Evolutionary conservation across 2,888 invertebrate genomes (phyloP).

Genomic region (Falcaria lacertinaria): DNA sequence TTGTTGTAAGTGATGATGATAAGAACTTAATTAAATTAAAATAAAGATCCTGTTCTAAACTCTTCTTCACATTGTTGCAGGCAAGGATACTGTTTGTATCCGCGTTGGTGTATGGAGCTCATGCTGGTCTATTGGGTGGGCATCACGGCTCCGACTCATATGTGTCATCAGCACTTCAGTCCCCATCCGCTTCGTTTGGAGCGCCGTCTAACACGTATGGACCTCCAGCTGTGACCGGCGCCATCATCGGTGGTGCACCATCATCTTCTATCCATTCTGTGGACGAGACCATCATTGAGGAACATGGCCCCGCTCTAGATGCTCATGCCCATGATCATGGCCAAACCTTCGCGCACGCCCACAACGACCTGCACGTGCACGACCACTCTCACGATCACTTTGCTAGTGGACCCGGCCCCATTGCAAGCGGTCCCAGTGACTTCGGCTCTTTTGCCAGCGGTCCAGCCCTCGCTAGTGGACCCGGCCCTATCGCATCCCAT

Average conservation of each 20-base stretch:
- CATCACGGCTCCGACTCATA: slow-evolving; percentile 54
- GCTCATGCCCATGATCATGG: not conserved
- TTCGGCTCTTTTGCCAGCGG: not conserved
- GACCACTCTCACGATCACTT: not conserved
- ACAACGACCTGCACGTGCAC: not conserved
- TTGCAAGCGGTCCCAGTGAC: slow-evolving; percentile 8
- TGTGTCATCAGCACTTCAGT: slow-evolving; percentile 46
- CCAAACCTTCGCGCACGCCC: not conserved
- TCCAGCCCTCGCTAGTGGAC: slow-evolving; percentile 7
- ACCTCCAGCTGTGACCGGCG: slow-evolving; percentile 22
- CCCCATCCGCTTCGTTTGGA: slow-evolving; percentile 64
- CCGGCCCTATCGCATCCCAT: slow-evolving; percentile 9
- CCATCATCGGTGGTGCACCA: slow-evolving; percentile 11
- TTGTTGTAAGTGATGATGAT: slow-evolving; percentile 61
- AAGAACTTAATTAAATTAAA: slow-evolving; percentile 10
- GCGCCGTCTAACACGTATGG: slow-evolving; percentile 56
- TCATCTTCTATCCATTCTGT: slow-evolving; percentile 9
- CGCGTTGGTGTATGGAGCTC: slow-evolving; percentile 53
- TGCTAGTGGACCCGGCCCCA: slow-evolving; percentile 6
- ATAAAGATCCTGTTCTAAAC: slow-evolving; percentile 2
- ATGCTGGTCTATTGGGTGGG: slow-evolving; percentile 49
- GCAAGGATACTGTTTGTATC: slow-evolving; percentile 56
- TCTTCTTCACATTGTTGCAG: slow-evolving; percentile 45
- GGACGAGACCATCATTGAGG: slow-evolving; percentile 24
- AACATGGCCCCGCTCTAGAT: slow-evolving; percentile 11